Evolutionary conservation across 2,797 vertebrate genomes (phyloP).

Genomic region (Cossypha dichroa): DNA sequence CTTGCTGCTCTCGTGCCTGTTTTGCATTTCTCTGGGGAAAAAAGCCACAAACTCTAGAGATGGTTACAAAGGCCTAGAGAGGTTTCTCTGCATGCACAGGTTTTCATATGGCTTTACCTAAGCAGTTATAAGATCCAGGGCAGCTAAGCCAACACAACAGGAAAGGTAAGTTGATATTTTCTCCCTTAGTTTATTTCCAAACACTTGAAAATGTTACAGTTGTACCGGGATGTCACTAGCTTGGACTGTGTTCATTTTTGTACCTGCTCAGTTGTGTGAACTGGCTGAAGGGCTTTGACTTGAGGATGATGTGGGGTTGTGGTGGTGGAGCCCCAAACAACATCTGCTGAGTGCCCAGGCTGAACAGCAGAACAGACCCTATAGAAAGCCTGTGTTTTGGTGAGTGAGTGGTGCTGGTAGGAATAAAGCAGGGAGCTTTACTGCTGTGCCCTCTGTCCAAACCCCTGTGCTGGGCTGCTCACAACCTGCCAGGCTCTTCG

Average conservation of each 20-base stretch:
- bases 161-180: background rate
- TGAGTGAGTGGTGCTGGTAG: background rate
- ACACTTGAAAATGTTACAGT: background rate
- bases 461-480: background rate
- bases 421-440: background rate
- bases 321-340: accelerated
- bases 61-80: background rate
- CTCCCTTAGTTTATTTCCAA: background rate
- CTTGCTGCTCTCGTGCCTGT: background rate
- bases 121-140: background rate
- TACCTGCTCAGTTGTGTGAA: accelerated
- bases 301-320: background rate
- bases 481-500: background rate
- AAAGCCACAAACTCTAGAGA: background rate
- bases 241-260: background rate
- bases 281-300: background rate
- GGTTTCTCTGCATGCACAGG: background rate
- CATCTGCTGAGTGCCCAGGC: background rate
- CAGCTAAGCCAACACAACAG: background rate
- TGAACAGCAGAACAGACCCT: background rate
- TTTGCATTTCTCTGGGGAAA: background rate
- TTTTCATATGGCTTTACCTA: background rate
- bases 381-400: background rate
- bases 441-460: background rate
- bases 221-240: background rate